These are phyloP conservation scores for Phyto melanocephala DNA, from an alignment of 2,888 invertebrate species.

Conservation along the genomic window DNA sequence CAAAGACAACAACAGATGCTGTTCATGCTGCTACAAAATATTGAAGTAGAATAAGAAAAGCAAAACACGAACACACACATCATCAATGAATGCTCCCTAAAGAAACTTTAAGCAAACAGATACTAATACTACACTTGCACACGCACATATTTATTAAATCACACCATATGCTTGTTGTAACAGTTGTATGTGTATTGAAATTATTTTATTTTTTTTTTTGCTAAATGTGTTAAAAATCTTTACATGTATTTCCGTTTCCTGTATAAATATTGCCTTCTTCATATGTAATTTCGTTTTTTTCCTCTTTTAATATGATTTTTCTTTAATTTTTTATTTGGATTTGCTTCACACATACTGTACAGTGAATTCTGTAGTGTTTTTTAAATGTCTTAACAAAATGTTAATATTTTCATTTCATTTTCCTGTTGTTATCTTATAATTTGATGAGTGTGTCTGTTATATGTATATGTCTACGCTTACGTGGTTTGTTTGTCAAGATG, in stretches of 20 bases:
- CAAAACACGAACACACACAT: not conserved
- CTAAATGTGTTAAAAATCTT: constrained; percentile 32
- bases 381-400: constrained; percentile 38
- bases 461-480: not conserved
- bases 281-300: not conserved
- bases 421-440: constrained; percentile 58
- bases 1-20: constrained; percentile 39
- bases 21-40: constrained; percentile 29
- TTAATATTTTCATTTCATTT: constrained; percentile 63
- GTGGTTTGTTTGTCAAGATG: not conserved
- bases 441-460: constrained; percentile 24
- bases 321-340: not conserved
- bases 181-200: not conserved
- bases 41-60: not conserved
- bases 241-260: constrained; percentile 55
- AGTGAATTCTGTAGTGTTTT: not conserved
- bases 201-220: not conserved
- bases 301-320: constrained; percentile 16
- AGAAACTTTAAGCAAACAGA: constrained; percentile 41
- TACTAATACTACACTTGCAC: not conserved
- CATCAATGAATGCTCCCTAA: not conserved
- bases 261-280: constrained; percentile 21
- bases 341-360: not conserved
- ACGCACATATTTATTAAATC: constrained; percentile 35
- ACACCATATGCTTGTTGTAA: constrained; percentile 44